phyloP scores from a whole-genome alignment of 2,888 invertebrate genomes.

The Thelaira solivaga region DNA sequence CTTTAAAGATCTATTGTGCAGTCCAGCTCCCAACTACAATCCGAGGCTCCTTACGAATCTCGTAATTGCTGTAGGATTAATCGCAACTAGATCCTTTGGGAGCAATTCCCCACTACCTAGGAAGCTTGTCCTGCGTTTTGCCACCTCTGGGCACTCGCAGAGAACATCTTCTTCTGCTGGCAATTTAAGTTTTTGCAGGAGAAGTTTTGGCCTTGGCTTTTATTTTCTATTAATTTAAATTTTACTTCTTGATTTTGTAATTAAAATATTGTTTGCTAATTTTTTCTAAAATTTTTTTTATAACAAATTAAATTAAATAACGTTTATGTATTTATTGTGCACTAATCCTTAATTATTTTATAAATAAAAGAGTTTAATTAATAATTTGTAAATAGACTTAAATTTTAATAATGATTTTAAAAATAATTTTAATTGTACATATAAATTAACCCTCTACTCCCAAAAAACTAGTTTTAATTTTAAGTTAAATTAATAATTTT shows the following conservation, averaged over 20 bases:
- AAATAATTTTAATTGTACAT: conserved; percentile 44
- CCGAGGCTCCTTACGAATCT: too few relatives aligned
- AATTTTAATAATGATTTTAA: conserved; percentile 7
- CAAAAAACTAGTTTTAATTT: conserved; percentile 34
- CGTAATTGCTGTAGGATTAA: too few relatives aligned
- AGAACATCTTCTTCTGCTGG: too few relatives aligned
- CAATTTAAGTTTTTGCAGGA: too few relatives aligned
- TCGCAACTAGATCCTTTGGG: too few relatives aligned
- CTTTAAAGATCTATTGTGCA: too few relatives aligned
- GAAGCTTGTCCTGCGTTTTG: too few relatives aligned
- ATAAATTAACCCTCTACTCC: conserved; percentile 23
- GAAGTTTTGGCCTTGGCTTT: too few relatives aligned
- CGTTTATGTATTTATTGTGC: conserved; percentile 29
- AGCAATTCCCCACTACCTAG: too few relatives aligned
- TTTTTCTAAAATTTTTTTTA: background rate
- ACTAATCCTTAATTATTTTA: conserved; percentile 40
- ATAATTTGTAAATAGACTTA: conserved; percentile 53
- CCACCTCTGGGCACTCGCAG: too few relatives aligned
- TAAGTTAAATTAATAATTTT: conserved; percentile 44
- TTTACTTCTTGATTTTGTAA: background rate
- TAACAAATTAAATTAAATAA: conserved; percentile 19
- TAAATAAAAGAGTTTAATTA: background rate
- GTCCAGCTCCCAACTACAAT: too few relatives aligned
- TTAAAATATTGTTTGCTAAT: background rate
- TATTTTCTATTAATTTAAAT: too few relatives aligned